Conservation (phyloP, 2,113 vertebrate species). For the Percina caprodes region DNA sequence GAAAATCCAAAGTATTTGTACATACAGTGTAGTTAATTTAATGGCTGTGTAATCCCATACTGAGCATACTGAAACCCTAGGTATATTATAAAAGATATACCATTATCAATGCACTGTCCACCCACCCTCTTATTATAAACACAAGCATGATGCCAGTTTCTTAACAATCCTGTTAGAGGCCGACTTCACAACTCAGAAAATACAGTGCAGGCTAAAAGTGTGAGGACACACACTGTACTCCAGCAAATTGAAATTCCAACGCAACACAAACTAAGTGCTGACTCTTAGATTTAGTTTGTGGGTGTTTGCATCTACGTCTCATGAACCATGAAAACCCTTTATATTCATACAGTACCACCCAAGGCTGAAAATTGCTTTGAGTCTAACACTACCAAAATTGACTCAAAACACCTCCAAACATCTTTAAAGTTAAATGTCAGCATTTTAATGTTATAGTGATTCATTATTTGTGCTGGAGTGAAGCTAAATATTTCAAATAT, state of each 20-base stretch:
- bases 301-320: neutral
- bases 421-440: neutral
- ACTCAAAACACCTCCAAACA: slow-evolving; percentile 10
- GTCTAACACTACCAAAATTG: neutral
- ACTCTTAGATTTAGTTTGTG: neutral
- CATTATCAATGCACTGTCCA: neutral
- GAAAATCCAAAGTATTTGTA: neutral
- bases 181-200: neutral
- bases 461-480: neutral
- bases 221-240: neutral
- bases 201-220: neutral
- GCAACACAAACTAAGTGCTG: slow-evolving; percentile 22
- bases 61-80: too few species aligned
- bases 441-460: neutral
- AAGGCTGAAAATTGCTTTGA: slow-evolving; percentile 3
- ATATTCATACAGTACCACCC: neutral
- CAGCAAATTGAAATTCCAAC: neutral
- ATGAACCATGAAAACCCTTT: slow-evolving; percentile 2
- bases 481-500: neutral
- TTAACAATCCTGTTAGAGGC: neutral
- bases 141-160: neutral
- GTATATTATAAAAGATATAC: too few species aligned
- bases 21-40: neutral
- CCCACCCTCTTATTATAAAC: neutral
- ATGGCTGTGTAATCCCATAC: too few species aligned